These are phyloP conservation scores for Adelphocoris suturalis DNA, from an alignment of 2,888 invertebrate genomes.

Conservation along the genomic window DNA sequence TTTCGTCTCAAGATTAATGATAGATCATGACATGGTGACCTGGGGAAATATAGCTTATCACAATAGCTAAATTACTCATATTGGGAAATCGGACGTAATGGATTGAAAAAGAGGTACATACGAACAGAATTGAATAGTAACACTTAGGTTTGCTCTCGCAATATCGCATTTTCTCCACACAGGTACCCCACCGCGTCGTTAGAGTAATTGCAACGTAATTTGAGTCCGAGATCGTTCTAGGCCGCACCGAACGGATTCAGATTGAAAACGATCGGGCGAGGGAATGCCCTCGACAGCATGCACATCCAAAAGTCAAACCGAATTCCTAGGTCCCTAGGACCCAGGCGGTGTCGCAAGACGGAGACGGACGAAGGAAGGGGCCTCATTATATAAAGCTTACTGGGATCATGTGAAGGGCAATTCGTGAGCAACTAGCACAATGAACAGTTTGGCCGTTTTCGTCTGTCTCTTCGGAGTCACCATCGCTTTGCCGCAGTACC, in stretches of 20 bases:
- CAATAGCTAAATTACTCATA: too few species aligned
- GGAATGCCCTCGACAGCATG: conserved; percentile 4
- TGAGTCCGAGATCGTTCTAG: neutral
- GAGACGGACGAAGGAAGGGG: conserved; percentile 19
- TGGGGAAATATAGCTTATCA: too few species aligned
- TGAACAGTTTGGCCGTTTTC: conserved; percentile 61
- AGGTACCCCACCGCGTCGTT: neutral
- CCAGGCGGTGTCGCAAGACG: neutral
- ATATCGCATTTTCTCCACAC: neutral
- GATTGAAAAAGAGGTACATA: too few species aligned
- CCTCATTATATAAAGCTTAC: conserved; percentile 56
- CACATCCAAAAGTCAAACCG: conserved; percentile 5
- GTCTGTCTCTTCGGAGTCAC: conserved; percentile 45
- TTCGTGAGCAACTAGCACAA: conserved; percentile 45
- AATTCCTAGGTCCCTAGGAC: neutral
- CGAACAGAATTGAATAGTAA: neutral
- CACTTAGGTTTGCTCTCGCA: neutral
- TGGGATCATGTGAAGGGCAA: neutral
- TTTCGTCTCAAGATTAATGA: too few species aligned
- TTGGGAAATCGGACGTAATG: too few species aligned
- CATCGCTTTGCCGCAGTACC: conserved; percentile 54
- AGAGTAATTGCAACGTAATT: conserved; percentile 13
- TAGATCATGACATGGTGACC: too few species aligned
- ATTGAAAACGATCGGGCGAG: conserved; percentile 6
- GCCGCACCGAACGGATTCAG: conserved; percentile 27